Evolutionary conservation across 2,888 invertebrate genomes (phyloP).

Genomic region (Diaperis boleti): DNA sequence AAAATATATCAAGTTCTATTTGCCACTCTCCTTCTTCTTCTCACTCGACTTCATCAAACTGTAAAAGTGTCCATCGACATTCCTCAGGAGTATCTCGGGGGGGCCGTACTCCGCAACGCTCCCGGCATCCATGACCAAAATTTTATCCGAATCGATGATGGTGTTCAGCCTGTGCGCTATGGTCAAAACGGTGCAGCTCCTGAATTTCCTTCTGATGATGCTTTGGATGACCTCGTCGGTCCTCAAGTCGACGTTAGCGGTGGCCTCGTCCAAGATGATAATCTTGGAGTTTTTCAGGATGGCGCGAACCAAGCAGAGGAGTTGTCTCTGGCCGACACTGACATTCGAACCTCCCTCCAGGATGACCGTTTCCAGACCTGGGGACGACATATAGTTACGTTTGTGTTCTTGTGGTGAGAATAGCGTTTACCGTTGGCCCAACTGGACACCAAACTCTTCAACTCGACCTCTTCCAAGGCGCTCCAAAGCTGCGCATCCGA

Average conservation of each 20-base stretch:
- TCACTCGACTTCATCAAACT: neutral
- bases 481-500: constrained; percentile 82
- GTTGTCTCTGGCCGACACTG: constrained; percentile 69
- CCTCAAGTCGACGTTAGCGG: constrained; percentile 81
- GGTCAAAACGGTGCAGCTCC: constrained; percentile 80
- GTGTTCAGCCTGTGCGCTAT: constrained; percentile 85
- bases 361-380: constrained; percentile 63
- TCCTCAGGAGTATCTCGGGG: neutral
- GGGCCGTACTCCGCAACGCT: constrained; percentile 74
- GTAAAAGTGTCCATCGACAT: constrained; percentile 13
- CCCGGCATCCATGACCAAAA: constrained; percentile 82
- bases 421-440: neutral
- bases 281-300: constrained; percentile 61
- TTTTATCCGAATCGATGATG: constrained; percentile 84
- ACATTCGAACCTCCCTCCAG: constrained; percentile 70
- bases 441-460: constrained; percentile 66
- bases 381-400: too few species aligned
- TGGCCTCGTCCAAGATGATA: constrained; percentile 73
- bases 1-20: too few species aligned
- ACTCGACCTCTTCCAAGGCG: constrained; percentile 81
- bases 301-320: constrained; percentile 75
- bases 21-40: neutral
- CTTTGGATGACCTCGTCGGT: constrained; percentile 81
- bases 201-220: constrained; percentile 79
- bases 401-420: too few species aligned